Base-by-base conservation (phyloP, 2,113 vertebrate species). In the Epinephelus cyanopodus region DNA sequence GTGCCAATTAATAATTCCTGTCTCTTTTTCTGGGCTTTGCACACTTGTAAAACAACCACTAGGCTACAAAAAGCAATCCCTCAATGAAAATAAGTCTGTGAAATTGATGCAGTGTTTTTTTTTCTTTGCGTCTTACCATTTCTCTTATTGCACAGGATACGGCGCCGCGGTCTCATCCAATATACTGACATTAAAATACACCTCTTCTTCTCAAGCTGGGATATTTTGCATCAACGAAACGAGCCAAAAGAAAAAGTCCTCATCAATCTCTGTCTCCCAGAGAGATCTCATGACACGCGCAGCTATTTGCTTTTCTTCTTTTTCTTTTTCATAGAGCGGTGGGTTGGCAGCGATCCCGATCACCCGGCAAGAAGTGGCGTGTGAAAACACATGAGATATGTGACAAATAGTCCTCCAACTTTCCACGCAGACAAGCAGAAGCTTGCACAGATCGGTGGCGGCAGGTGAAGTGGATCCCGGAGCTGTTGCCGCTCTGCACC, bases 71-170 rank as follows among this genome's bases (percentile, higher is more conserved):
- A 74, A 33, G n/a, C 45, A 82, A 23, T 15, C 4, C 9, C n/a
- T 33, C 11, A 42, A 71, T 57, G 11, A 2, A n/a, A 77, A 75
- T 19, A 66, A 79, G 39, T 80, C 5, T 70, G 63, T 47, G 18
- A 80, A 84, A 82, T 18, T 67, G 58, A 52, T 79, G 85, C 64
- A 42, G 68, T 77, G 64, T 56, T 48, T 4, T 8, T 58, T 33
- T 54, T 72, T 77, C 33, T 77, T 57, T 74, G 79, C 75, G 69
- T 79, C 92, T 93, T 84, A 92, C 90, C 89, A 84, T 87, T 73
- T 65, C 61, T 63, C 58, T 39, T 69, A 70, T 15, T 45, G 66
- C 50, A 60, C 70, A 52, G 58, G 45, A 74, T 19, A 14, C 60
- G 15, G 53, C 64, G 67, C 54, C 10, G 79, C 48, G 52, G 42